Evolutionary conservation across 2,888 invertebrate genomes (phyloP), one percentile per base, ranked within the genome.

Genomic region (Acanthosepion pharaonis): DNA sequence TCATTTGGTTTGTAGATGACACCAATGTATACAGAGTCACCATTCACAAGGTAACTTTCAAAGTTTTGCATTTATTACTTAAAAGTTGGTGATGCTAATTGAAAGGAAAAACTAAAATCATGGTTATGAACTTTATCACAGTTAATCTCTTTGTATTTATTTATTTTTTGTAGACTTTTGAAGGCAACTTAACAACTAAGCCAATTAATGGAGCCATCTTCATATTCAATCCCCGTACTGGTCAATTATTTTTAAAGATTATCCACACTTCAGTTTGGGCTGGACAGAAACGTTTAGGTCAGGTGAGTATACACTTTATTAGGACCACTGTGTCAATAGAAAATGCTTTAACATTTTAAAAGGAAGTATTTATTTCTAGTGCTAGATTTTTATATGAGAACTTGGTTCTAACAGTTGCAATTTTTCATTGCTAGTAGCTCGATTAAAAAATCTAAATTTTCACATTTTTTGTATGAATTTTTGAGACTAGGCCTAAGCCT

Each of bases 261-360:
- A 99, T 99, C 97, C 99, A 99, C 97, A 99, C 99, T 0, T 99
- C 99, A 11, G 99, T 99, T 94, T 99, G 99, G 99, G 99, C 99
- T 0, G 99, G 99, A 91, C 99, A 99, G 98, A 99, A 99, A 98
- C 99, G 99, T 98, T 98, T 99, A 18, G 99, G 99, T 97, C 99
- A 99, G 98, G 98, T 98, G 96, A 78, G 95, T 78, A n/a, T 18
- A 20, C 28, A 11, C 51, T 53, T 53, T 49, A 15, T 49, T 23
- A 42, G 42, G 42, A 42, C 42, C 42, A 3, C 42, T 42, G 42
- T 42, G 42, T 42, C 42, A 42, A 42, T 42, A 42, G 42, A 55
- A 55, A 55, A 18, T 15, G 20, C 20, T 15, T 15, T 20, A 15
- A 4, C 55, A 18, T 55, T 55, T 55, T 53, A 53, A 53, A 53